These are phyloP conservation scores for Erinaceus europaeus DNA, from an alignment of 2,113 vertebrate species.

Conservation along the genomic window DNA sequence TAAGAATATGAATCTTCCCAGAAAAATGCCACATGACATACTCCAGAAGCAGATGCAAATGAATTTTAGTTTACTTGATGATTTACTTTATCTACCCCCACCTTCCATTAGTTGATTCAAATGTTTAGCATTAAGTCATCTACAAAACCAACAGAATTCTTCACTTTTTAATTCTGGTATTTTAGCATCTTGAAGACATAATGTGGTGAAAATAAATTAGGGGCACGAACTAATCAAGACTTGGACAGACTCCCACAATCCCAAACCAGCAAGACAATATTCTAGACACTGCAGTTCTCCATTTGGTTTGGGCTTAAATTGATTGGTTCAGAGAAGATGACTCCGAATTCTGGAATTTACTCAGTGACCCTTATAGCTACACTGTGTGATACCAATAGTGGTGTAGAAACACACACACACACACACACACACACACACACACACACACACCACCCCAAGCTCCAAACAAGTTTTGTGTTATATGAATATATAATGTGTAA, in stretches of 20 bases:
- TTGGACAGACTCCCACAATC: background rate
- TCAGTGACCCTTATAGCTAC: background rate
- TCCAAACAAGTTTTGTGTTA: background rate
- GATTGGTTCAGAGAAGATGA: background rate
- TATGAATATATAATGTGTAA: background rate
- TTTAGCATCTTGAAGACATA: background rate
- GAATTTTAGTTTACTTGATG: conserved; percentile 16
- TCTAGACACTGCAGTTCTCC: background rate
- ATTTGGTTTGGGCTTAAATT: conserved; percentile 1
- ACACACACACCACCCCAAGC: too few relatives aligned
- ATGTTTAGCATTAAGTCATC: conserved; percentile 25
- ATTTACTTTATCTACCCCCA: conserved; percentile 21
- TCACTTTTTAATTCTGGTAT: conserved; percentile 5
- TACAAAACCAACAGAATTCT: conserved; percentile 8
- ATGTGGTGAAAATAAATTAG: conserved; percentile 4
- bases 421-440: too few relatives aligned
- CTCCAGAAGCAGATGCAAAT: conserved; percentile 53
- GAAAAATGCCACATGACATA: conserved; percentile 50
- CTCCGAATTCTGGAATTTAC: background rate
- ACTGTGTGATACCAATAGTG: background rate
- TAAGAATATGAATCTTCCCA: conserved; percentile 53
- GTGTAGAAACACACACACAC: too few relatives aligned
- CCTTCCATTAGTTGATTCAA: background rate
- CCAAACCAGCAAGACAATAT: background rate
- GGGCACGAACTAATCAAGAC: background rate